These are phyloP conservation scores for Sparus aurata DNA, from an alignment of 2,797 vertebrate genomes.

Conservation along the genomic window DNA sequence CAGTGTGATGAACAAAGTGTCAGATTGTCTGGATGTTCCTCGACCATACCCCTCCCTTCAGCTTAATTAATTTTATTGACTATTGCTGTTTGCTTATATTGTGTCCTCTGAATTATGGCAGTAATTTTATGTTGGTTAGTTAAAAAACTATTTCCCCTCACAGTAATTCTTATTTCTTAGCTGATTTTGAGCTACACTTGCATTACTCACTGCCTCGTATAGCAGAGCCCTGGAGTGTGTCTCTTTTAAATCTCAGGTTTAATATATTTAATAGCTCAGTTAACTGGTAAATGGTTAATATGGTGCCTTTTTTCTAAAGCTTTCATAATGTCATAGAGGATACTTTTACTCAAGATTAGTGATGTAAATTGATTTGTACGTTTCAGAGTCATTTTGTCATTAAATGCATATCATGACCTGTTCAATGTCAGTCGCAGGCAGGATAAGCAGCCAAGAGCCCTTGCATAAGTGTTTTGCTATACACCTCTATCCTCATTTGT, in stretches of 20 bases:
- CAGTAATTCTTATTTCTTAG: neutral
- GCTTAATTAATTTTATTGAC: neutral
- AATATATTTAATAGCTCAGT: constrained; percentile 1
- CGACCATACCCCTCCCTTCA: neutral
- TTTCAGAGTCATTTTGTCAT: constrained; percentile 15
- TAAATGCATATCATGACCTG: constrained; percentile 3
- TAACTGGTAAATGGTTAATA: neutral
- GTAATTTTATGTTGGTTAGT: neutral
- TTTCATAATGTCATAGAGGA: neutral
- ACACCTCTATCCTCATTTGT: constrained; percentile 21
- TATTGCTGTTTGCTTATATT: constrained; percentile 5
- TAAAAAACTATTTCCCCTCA: neutral
- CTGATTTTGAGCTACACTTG: neutral
- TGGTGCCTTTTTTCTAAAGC: neutral
- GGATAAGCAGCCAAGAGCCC: constrained; percentile 12
- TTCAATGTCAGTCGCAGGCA: constrained; percentile 1
- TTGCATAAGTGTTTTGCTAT: constrained; percentile 20
- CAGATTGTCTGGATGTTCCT: constrained; percentile 22
- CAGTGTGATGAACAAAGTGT: constrained; percentile 27
- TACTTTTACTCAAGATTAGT: neutral
- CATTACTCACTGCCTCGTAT: neutral
- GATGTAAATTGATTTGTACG: neutral
- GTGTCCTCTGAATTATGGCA: neutral
- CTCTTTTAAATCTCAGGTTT: constrained; percentile 22
- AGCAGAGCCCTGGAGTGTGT: neutral